phyloP scores from a whole-genome alignment of 2,888 invertebrate genomes.

The Agrotis ipsilon region DNA sequence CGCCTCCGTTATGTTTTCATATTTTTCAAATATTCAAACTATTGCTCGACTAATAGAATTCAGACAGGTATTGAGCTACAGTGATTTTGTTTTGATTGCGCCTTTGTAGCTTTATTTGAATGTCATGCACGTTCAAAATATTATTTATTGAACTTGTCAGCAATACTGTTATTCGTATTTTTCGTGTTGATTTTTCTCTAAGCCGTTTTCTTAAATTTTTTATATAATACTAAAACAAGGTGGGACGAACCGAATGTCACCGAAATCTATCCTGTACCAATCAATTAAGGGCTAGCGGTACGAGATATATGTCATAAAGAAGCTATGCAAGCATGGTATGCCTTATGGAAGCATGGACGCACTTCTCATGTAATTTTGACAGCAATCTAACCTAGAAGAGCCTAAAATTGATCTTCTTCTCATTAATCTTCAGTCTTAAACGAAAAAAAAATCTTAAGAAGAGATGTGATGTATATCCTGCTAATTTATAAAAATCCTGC shows the following conservation, averaged over 20 bases:
- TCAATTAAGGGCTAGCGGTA: too few species aligned
- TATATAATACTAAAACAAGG: too few species aligned
- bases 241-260: too few species aligned
- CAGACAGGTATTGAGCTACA: slow-evolving; percentile 32
- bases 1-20: slow-evolving; percentile 20
- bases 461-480: neutral
- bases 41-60: slow-evolving; percentile 31
- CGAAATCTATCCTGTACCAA: too few species aligned
- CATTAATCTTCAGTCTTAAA: neutral
- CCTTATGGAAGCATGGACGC: too few species aligned
- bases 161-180: slow-evolving; percentile 1
- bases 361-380: too few species aligned
- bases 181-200: too few species aligned
- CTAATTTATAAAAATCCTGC: slow-evolving; percentile 31
- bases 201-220: too few species aligned
- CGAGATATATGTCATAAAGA: too few species aligned
- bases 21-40: slow-evolving; percentile 36
- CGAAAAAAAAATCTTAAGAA: neutral
- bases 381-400: too few species aligned
- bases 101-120: slow-evolving; percentile 27
- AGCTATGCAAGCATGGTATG: too few species aligned
- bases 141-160: neutral
- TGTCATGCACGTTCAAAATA: slow-evolving; percentile 29
- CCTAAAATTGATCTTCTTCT: too few species aligned
- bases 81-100: slow-evolving; percentile 28